These are phyloP conservation scores for Epistrophella euchroma DNA, from an alignment of 2,888 invertebrate species.

Conservation along the genomic window DNA sequence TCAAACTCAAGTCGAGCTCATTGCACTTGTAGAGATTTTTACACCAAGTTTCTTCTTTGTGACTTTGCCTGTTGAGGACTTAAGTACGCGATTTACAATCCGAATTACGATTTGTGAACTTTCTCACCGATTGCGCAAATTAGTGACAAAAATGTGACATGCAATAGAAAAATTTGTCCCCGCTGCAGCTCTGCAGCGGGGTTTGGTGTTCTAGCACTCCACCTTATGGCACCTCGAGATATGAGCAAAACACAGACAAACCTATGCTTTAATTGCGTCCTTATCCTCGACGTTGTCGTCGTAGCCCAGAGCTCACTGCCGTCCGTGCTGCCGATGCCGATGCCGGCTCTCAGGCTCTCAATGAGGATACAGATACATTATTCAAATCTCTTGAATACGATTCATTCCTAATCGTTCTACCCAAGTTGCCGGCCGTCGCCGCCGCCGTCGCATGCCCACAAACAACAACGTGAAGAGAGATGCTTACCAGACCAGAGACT, in stretches of 20 bases:
- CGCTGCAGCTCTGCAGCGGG: slow-evolving; percentile 21
- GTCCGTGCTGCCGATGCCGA: background rate
- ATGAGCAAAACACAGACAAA: slow-evolving; percentile 3
- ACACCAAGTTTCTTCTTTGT: background rate
- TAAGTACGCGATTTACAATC: slow-evolving; percentile 40
- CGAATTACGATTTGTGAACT: slow-evolving; percentile 43
- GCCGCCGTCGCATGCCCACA: slow-evolving; percentile 36
- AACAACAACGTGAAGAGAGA: slow-evolving; percentile 52
- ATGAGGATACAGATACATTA: slow-evolving; percentile 64
- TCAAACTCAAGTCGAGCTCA: slow-evolving; percentile 1
- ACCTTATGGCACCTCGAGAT: slow-evolving; percentile 34
- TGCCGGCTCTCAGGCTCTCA: slow-evolving; percentile 14
- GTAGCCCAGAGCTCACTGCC: slow-evolving; percentile 18
- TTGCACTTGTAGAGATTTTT: slow-evolving; percentile 11
- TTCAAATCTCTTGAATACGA: slow-evolving; percentile 72
- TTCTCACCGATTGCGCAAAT: slow-evolving; percentile 62
- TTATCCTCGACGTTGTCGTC: slow-evolving; percentile 34
- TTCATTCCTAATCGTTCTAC: slow-evolving; percentile 61
- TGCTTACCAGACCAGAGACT: slow-evolving; percentile 8
- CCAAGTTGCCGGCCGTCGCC: background rate
- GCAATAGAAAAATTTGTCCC: slow-evolving; percentile 55
- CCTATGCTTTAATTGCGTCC: slow-evolving; percentile 48
- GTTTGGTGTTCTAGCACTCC: slow-evolving; percentile 41
- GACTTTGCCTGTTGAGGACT: background rate
- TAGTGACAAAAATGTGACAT: slow-evolving; percentile 74